Evolutionary conservation across 2,888 invertebrate genomes (phyloP), one percentile per base, ranked within the genome.

Genomic region (Leptothorax acervorum): DNA sequence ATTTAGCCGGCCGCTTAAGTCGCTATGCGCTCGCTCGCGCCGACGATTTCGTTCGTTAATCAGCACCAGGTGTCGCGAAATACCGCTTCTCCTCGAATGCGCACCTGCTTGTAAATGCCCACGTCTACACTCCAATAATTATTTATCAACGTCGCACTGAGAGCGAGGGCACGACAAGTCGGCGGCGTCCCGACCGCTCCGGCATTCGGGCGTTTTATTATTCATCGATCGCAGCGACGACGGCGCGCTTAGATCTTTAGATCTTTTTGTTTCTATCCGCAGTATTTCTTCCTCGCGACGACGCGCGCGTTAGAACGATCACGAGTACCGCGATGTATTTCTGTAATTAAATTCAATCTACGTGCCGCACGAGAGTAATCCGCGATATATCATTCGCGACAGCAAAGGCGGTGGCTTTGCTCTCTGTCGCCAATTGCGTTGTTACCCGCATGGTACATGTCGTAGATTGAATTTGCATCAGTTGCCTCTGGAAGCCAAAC

Each of bases 1-100:
- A 90, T 91, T 91, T 89, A 91, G 85, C 85, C 85, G 86, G 82
- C 86, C 89, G 85, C 87, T 89, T 91, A 91, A 83, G 83, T 85
- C 65, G 86, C 86, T 85, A 84, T 83, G 85, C 86, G 71, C 39
- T 18, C 84, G 85, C 83, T 85, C 88, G 88, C 89, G 90, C 89
- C 87, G 86, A 82, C 87, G 90, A 91, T 60, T 91, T 89, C 90
- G 89, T 88, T 88, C 89, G 87, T 88, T 91, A 91, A 91, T 91
- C 89, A 88, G 90, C 85, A 85, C 90, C 91, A 90, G 89, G 90
- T 91, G 91, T 90, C 89, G 85, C 79, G 83, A 9, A 31, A 75
- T 71, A 28, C 63, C 60, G 82, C 65, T 63, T 70, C 60, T 23
- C 8, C 48, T 70, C 57, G 73, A 73, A 83, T 65, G 85, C 82